Conservation (phyloP, 2,888 invertebrate genomes). For the Phengaris arion region DNA sequence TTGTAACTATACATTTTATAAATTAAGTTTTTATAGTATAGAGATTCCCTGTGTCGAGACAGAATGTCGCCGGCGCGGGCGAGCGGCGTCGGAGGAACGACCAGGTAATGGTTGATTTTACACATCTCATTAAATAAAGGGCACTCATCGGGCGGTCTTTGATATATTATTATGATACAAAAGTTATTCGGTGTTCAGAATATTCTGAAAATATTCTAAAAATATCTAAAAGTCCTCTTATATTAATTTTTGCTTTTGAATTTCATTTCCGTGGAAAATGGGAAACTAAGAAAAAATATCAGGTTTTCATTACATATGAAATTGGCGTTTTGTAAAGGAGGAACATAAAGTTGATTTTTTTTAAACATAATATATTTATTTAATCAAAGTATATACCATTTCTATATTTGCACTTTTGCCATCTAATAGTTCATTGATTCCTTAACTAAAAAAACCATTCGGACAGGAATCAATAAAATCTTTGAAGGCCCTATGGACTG, state of each 20-base stretch:
- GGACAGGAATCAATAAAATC: too few species aligned
- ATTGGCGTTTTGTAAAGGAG: too few species aligned
- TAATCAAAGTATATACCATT: too few species aligned
- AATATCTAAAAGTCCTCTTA: neutral
- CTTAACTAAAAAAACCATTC: too few species aligned
- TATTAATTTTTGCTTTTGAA: neutral
- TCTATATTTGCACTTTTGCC: too few species aligned
- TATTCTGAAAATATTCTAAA: neutral
- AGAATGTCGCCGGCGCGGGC: constrained; percentile 55
- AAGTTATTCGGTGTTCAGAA: neutral
- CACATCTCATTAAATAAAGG: constrained; percentile 19
- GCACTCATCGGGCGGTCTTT: constrained; percentile 27
- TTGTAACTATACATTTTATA: neutral
- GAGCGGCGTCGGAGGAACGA: constrained; percentile 50
- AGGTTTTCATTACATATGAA: too few species aligned
- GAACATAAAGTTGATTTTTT: too few species aligned
- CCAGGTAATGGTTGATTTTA: constrained; percentile 53
- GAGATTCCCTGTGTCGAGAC: constrained; percentile 50
- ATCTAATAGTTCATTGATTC: too few species aligned
- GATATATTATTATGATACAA: constrained; percentile 23
- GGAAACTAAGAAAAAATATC: too few species aligned
- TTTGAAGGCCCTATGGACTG: too few species aligned
- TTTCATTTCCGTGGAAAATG: neutral
- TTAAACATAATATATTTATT: too few species aligned
- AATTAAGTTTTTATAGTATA: neutral